These are phyloP conservation scores for Abrostola tripartita DNA, from an alignment of 2,888 invertebrate genomes.

Conservation along the genomic window DNA sequence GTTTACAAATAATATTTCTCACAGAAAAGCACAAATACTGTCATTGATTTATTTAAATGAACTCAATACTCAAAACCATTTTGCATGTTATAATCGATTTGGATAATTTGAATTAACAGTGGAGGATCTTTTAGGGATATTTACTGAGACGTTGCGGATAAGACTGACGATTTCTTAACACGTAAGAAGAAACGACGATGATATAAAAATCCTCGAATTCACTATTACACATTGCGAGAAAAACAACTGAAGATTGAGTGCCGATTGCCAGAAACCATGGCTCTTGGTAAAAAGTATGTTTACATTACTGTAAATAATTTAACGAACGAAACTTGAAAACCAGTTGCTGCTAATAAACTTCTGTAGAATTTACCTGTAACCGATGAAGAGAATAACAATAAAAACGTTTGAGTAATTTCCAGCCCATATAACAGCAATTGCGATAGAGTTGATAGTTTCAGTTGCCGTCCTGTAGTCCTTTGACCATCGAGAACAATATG, in stretches of 20 bases:
- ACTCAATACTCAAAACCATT: conserved; percentile 31
- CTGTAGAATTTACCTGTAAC: background rate
- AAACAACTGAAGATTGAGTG: conserved; percentile 4
- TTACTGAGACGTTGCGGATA: conserved; percentile 21
- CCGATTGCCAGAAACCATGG: background rate
- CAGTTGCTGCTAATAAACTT: too few species aligned
- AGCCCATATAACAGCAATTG: background rate
- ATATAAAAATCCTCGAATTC: background rate
- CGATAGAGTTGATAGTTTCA: background rate
- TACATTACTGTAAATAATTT: background rate
- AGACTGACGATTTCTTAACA: conserved; percentile 25
- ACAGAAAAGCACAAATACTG: conserved; percentile 40
- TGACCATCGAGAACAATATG: conserved; percentile 2
- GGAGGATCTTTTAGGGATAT: conserved; percentile 39
- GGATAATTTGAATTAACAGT: conserved; percentile 35
- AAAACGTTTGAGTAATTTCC: background rate
- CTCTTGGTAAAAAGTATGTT: background rate
- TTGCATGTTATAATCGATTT: conserved; percentile 48
- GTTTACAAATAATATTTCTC: conserved; percentile 43
- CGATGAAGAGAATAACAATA: background rate
- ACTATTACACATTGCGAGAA: background rate
- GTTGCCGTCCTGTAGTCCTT: background rate
- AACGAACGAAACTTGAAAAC: background rate
- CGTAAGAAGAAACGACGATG: conserved; percentile 22
- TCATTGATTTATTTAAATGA: conserved; percentile 34